Percentiles rank a stretch among this genome's conserved stretches.
phyloP scores from a whole-genome alignment of 2,888 invertebrate genomes.

The Ditula angustiorana region DNA sequence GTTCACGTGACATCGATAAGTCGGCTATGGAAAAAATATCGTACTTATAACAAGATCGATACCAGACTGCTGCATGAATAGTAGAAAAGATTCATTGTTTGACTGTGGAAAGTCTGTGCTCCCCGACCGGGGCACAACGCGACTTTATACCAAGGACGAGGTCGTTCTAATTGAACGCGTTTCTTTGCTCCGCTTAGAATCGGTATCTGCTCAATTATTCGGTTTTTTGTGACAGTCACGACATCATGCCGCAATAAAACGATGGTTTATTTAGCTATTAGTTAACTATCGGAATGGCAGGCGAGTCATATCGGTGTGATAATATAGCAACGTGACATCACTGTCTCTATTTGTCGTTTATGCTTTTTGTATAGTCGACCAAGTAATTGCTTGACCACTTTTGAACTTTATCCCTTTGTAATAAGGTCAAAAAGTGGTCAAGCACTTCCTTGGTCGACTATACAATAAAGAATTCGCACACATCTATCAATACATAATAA shows the following conservation, averaged over 20 bases:
- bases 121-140: background rate
- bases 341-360: too few relatives aligned
- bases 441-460: too few relatives aligned
- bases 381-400: too few relatives aligned
- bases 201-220: background rate
- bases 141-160: slow-evolving; percentile 10
- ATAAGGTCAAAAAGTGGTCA: too few relatives aligned
- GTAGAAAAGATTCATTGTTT: background rate
- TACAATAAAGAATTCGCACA: too few relatives aligned
- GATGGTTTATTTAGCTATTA: background rate
- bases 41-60: background rate
- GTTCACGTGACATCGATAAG: background rate
- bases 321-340: too few relatives aligned
- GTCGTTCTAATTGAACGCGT: slow-evolving; percentile 26
- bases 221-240: background rate
- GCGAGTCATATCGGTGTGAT: too few relatives aligned
- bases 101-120: background rate
- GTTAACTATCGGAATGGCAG: too few relatives aligned
- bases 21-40: background rate
- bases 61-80: background rate
- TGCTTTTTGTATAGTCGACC: too few relatives aligned
- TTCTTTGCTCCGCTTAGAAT: slow-evolving; percentile 8
- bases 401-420: too few relatives aligned
- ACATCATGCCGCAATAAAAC: background rate
- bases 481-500: too few relatives aligned